Percentiles rank a stretch among this genome's conserved stretches.
These are phyloP conservation scores for Didymodactylos carnosus DNA, from an alignment of 2,888 invertebrate genomes.

Conservation along the genomic window DNA sequence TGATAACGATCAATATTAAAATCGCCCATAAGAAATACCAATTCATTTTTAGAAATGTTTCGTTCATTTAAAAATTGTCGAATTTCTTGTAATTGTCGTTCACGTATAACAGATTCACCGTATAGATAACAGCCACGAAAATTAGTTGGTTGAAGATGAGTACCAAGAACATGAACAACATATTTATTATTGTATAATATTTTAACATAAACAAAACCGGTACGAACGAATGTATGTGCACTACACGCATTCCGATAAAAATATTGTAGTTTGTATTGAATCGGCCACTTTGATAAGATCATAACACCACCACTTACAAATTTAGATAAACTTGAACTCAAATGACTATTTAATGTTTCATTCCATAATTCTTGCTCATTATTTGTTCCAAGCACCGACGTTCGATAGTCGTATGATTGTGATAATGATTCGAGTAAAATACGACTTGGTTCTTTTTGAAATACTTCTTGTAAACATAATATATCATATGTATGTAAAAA, in stretches of 20 bases:
- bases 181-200: background rate
- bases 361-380: background rate
- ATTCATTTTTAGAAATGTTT: background rate
- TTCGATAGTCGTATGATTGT: background rate
- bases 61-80: background rate
- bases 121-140: background rate
- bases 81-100: background rate
- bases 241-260: background rate
- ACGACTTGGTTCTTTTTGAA: background rate
- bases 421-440: background rate
- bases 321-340: background rate
- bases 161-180: background rate
- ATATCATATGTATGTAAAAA: background rate
- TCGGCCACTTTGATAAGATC: background rate
- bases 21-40: background rate
- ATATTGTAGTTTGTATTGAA: background rate
- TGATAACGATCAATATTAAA: background rate
- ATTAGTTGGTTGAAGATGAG: background rate
- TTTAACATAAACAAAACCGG: background rate
- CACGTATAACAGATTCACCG: background rate
- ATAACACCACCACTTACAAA: background rate
- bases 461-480: background rate
- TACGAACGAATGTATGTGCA: background rate
- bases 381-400: background rate
- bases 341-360: background rate